phyloP scores from a whole-genome alignment of 2,113 vertebrate species.

The Antennarius striatus region DNA sequence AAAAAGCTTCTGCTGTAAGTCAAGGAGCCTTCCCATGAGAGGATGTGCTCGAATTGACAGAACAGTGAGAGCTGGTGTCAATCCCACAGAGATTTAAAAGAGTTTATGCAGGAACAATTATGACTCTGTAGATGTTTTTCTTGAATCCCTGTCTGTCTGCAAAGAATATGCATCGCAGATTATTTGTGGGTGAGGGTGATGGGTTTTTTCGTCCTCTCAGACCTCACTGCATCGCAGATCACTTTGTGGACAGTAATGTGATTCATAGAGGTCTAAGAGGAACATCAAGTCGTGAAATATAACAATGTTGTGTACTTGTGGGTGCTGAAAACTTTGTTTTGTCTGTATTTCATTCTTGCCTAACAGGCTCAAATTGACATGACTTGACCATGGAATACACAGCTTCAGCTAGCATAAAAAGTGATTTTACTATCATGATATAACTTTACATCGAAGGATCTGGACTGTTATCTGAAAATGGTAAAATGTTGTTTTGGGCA shows the following conservation, averaged over 20 bases:
- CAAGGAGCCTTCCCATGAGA: slow-evolving; percentile 48
- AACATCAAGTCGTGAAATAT: slow-evolving; percentile 22
- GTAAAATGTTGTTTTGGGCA: not conserved
- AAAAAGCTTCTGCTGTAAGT: slow-evolving; percentile 15
- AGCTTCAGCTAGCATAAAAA: not conserved
- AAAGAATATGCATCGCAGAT: slow-evolving; percentile 39
- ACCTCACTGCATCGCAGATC: slow-evolving; percentile 20
- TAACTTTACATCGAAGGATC: not conserved
- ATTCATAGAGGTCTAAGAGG: slow-evolving; percentile 37
- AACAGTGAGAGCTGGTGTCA: slow-evolving; percentile 61
- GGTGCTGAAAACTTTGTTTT: slow-evolving; percentile 15
- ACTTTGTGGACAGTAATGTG: slow-evolving; percentile 26
- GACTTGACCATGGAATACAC: slow-evolving; percentile 9
- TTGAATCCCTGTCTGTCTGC: slow-evolving; percentile 43
- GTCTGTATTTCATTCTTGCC: slow-evolving; percentile 38
- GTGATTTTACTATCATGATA: not conserved
- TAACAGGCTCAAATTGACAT: not conserved
- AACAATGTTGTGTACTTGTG: slow-evolving; percentile 16
- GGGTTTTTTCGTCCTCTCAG: slow-evolving; percentile 41
- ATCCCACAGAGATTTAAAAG: slow-evolving; percentile 60
- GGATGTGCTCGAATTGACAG: slow-evolving; percentile 34
- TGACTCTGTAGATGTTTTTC: slow-evolving; percentile 37
- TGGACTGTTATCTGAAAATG: slow-evolving; percentile 2
- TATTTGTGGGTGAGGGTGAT: slow-evolving; percentile 33
- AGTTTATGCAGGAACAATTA: slow-evolving; percentile 57